phyloP scores from a whole-genome alignment of 2,797 vertebrate genomes.

The Protonibea diacanthus region DNA sequence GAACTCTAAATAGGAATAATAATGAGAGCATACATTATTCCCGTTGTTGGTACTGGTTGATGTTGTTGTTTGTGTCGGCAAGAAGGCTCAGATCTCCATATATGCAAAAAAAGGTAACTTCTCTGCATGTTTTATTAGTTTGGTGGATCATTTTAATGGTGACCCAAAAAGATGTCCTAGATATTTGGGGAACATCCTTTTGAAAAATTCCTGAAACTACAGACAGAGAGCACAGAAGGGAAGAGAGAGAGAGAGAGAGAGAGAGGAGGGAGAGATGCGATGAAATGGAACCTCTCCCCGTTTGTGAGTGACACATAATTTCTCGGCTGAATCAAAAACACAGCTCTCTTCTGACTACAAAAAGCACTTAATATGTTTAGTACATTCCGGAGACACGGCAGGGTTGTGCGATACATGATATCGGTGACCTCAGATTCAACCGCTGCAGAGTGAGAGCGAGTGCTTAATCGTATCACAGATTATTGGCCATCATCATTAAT shows the following conservation, averaged over 20 bases:
- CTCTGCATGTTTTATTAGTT: conserved; percentile 83
- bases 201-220: conserved; percentile 82
- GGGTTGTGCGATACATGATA: not conserved
- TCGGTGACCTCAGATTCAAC: not conserved
- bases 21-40: conserved; percentile 85
- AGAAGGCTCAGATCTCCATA: conserved; percentile 82
- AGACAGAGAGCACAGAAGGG: conserved; percentile 45
- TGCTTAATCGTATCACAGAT: conserved; percentile 9
- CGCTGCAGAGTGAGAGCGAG: not conserved
- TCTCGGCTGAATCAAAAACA: conserved; percentile 26
- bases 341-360: not conserved
- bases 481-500: conserved; percentile 7
- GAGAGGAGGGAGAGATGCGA: conserved; percentile 32
- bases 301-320: conserved; percentile 38
- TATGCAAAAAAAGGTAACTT: conserved; percentile 84
- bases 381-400: not conserved
- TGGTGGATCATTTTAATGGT: conserved; percentile 80
- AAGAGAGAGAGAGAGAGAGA: conserved; percentile 25
- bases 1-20: conserved; percentile 84
- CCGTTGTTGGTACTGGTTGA: conserved; percentile 82
- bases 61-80: conserved; percentile 84
- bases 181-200: conserved; percentile 83
- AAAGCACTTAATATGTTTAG: not conserved
- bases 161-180: conserved; percentile 89
- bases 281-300: conserved; percentile 42